These are phyloP conservation scores for Rhopalosiphum nymphaeae DNA, from an alignment of 2,888 invertebrate genomes.

Conservation along the genomic window DNA sequence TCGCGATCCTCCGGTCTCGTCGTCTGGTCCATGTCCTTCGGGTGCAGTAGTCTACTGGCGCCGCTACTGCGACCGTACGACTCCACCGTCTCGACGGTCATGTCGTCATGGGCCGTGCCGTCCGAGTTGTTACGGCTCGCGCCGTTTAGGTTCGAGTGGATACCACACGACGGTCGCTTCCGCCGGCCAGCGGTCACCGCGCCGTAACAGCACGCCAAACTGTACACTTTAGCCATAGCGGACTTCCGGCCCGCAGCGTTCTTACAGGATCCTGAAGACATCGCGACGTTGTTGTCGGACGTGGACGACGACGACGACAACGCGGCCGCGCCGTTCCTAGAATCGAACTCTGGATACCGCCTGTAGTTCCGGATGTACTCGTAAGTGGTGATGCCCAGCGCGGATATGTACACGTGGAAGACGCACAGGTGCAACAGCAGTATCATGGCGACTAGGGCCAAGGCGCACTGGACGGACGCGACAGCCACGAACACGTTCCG, in stretches of 20 bases:
- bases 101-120: background rate
- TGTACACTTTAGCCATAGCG: slow-evolving; percentile 26
- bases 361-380: slow-evolving; percentile 79
- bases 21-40: background rate
- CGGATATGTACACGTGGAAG: slow-evolving; percentile 89
- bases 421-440: slow-evolving; percentile 86
- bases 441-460: slow-evolving; percentile 82
- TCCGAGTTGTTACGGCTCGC: background rate
- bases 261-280: background rate
- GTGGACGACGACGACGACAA: background rate
- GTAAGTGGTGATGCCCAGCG: slow-evolving; percentile 88
- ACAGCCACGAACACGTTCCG: slow-evolving; percentile 73
- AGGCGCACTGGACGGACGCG: slow-evolving; percentile 76
- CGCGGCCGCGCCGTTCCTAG: slow-evolving; percentile 51
- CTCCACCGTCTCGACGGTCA: slow-evolving; percentile 58
- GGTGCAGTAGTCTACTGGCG: background rate
- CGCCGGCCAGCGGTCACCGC: slow-evolving; percentile 27
- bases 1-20: slow-evolving; percentile 66
- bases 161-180: slow-evolving; percentile 40
- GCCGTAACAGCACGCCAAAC: slow-evolving; percentile 36
- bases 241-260: slow-evolving; percentile 5
- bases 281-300: background rate
- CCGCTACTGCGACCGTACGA: slow-evolving; percentile 19
- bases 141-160: slow-evolving; percentile 56
- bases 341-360: slow-evolving; percentile 66